Base-by-base conservation (phyloP, 2,113 vertebrate species). In the crab-eating macaque (Macaca fascicularis) region DNA sequence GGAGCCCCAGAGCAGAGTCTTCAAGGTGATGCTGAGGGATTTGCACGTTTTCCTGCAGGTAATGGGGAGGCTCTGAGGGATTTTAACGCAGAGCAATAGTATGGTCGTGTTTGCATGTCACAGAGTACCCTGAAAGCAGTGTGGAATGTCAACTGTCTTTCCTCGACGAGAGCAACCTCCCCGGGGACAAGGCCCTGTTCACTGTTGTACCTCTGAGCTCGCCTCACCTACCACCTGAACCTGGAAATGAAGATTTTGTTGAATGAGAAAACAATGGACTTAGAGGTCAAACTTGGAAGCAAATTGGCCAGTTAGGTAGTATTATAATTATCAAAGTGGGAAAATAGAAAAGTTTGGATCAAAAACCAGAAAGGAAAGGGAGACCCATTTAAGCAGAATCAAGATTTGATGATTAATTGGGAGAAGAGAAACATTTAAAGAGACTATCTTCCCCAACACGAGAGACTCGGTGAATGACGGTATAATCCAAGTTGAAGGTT, bases 101-200 rank as follows among this genome's bases (percentile, higher is more conserved):
- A 19, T 5, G 13, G 50, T 8, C 35, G 1, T 23, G 17, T 14
- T 40, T 76, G 6, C 14, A 72, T 82, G 69, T 38, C n/a, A 35
- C 12, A 12, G 1, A 90, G 25, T n/a, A 8, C 45, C 52, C 40
- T 22, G 59, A 59, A 55, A 70, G 59, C 22, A n/a, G 0, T 45
- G 3, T 32, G n/a, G n/a, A 38, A 13, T 50, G 32, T 6, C 22
- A 40, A 22, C 16, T 40, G 10, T 45, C 52, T 78, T 72, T 45
- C 35, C 90, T 23, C 13, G 22, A 72, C 11, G 61, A 48, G 6
- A 17, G 45, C 2, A 8, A 57, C 5, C 25, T 84, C 40, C 27
- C 0, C 4, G 2, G 30, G 20, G 12, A 30, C 4, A 0, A 8
- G 2, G 13, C 14, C 19, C 19, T n/a, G 35, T 25, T 55, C 40